Percentiles rank a stretch among this genome's conserved stretches.
Evolutionary conservation across 2,797 vertebrate genomes (phyloP).

Genomic region (Pagetopsis macropterus): DNA sequence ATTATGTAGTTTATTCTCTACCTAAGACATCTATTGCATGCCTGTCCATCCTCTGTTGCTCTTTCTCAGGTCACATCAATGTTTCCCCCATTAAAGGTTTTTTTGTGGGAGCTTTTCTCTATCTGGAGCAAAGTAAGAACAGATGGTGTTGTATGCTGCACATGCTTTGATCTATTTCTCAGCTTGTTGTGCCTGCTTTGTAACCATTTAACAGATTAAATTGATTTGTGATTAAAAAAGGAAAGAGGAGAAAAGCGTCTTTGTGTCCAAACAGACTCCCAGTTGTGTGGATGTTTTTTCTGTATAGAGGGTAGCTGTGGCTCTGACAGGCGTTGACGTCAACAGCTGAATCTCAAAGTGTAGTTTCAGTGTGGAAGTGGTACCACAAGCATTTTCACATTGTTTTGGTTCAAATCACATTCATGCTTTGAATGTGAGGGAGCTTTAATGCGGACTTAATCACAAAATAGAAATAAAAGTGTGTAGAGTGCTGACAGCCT

Average conservation of each 20-base stretch:
- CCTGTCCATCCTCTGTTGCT: no score
- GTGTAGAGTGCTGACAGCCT: no score
- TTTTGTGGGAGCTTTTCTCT: no score
- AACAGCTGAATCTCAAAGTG: neutral
- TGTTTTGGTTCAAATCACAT: neutral
- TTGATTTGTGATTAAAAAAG: slow-evolving; percentile 68
- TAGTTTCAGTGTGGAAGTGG: neutral
- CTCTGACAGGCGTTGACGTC: slow-evolving; percentile 26
- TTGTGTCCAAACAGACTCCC: slow-evolving; percentile 51
- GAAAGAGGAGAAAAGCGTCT: slow-evolving; percentile 49
- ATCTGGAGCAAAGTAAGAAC: no score
- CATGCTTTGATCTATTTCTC: slow-evolving; percentile 77
- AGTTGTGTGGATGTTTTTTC: slow-evolving; percentile 42
- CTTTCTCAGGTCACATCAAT: no score
- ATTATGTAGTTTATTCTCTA: no score
- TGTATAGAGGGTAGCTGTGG: slow-evolving; percentile 14
- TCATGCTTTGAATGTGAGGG: no score
- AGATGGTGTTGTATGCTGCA: no score
- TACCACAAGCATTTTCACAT: neutral
- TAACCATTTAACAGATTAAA: slow-evolving; percentile 71
- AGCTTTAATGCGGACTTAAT: no score
- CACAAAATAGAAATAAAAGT: no score
- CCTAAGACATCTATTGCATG: no score
- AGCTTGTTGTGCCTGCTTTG: slow-evolving; percentile 71
- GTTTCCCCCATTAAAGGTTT: no score